Conservation (phyloP, 2,888 invertebrate genomes). For the Mesorhabditis belari region DNA sequence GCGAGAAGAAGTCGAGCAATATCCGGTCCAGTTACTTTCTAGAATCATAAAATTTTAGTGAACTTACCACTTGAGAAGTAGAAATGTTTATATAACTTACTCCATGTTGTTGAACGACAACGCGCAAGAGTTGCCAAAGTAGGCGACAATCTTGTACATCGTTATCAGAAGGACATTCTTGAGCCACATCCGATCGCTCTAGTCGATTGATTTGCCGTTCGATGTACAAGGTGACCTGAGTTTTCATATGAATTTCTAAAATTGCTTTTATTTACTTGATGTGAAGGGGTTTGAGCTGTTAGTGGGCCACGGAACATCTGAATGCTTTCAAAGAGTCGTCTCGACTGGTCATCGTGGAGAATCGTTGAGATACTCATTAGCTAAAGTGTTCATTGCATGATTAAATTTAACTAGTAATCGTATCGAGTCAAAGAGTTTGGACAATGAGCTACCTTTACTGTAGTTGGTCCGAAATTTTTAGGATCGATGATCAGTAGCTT, state of each 20-base stretch:
- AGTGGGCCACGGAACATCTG: background rate
- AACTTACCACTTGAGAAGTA: background rate
- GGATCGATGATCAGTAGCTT: background rate
- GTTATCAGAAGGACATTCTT: conserved; percentile 29
- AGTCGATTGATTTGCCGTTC: conserved; percentile 40
- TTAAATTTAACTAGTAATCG: too few species aligned
- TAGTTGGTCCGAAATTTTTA: background rate
- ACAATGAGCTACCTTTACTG: background rate
- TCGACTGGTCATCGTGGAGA: background rate
- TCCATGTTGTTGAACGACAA: conserved; percentile 43
- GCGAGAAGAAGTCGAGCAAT: conserved; percentile 37
- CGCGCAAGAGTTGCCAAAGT: conserved; percentile 42
- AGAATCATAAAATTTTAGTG: conserved; percentile 8
- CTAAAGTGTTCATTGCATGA: too few species aligned
- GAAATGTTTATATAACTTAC: conserved; percentile 12
- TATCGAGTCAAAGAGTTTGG: too few species aligned
- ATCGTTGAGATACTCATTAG: too few species aligned
- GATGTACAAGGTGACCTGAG: conserved; percentile 30
- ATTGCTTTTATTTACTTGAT: background rate
- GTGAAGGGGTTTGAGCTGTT: background rate
- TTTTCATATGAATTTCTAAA: background rate
- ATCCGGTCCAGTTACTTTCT: conserved; percentile 47
- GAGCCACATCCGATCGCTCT: conserved; percentile 31
- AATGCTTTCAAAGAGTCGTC: background rate
- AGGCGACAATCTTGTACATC: conserved; percentile 39